Conservation (phyloP, 1,140 invertebrate species). For the Papilio dardanus region DNA sequence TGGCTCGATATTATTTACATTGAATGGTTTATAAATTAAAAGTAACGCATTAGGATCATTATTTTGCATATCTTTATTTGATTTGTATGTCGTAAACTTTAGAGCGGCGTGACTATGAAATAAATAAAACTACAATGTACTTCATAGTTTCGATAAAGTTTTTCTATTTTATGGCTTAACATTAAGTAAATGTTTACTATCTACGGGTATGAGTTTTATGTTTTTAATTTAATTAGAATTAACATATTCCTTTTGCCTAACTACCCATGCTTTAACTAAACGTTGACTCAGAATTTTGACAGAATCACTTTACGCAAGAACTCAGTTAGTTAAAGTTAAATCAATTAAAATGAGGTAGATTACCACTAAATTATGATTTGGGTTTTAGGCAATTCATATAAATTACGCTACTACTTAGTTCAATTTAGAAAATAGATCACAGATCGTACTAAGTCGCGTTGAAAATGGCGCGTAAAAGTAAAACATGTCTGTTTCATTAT, state of each 20-base stretch:
- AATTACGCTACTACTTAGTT: too few species aligned
- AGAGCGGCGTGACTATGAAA: slow-evolving; percentile 26
- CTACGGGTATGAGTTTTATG: too few species aligned
- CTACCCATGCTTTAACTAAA: too few species aligned
- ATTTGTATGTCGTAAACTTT: slow-evolving; percentile 35
- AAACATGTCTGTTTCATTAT: neutral
- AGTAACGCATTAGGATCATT: slow-evolving; percentile 32
- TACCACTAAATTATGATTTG: neutral
- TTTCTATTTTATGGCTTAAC: neutral
- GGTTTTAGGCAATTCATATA: too few species aligned
- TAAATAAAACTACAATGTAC: slow-evolving; percentile 18
- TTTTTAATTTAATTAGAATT: too few species aligned
- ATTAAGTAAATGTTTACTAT: too few species aligned
- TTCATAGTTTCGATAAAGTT: neutral
- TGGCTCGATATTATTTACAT: slow-evolving; percentile 15
- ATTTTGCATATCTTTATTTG: slow-evolving; percentile 39
- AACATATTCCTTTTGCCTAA: too few species aligned
- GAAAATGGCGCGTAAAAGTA: neutral
- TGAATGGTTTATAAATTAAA: slow-evolving; percentile 32
- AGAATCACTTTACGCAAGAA: too few species aligned
- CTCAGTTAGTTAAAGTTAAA: too few species aligned
- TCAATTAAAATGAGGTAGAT: neutral
- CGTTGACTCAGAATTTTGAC: neutral
- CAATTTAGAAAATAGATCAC: too few species aligned
- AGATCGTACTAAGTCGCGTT: neutral